phyloP scores from a whole-genome alignment of 2,888 invertebrate species.

The Shargacucullia verbasci region DNA sequence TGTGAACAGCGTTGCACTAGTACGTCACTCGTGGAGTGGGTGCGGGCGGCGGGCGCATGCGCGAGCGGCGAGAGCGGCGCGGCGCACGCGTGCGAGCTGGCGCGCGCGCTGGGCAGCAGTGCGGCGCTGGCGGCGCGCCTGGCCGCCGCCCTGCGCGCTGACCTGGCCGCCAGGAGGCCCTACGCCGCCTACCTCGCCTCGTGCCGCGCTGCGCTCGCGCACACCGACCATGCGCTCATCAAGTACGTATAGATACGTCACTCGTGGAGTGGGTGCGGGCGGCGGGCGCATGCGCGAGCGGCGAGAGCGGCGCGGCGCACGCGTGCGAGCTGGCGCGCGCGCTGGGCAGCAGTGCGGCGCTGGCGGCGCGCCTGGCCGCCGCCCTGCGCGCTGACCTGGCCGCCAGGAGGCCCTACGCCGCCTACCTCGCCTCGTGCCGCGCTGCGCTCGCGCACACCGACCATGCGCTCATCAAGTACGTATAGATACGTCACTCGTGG shows the following conservation, averaged over 20 bases:
- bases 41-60: conserved; percentile 71
- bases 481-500: conserved; percentile 73
- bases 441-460: conserved; percentile 75
- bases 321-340: conserved; percentile 62
- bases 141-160: conserved; percentile 78
- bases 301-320: conserved; percentile 65
- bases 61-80: conserved; percentile 64
- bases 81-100: conserved; percentile 63
- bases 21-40: conserved; percentile 78
- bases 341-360: conserved; percentile 51
- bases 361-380: conserved; percentile 70
- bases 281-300: conserved; percentile 58
- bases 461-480: conserved; percentile 58
- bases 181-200: conserved; percentile 81
- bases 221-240: conserved; percentile 68
- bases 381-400: conserved; percentile 82
- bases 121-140: conserved; percentile 61
- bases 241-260: conserved; percentile 59
- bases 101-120: conserved; percentile 57
- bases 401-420: conserved; percentile 80
- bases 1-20: conserved; percentile 73
- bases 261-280: conserved; percentile 69
- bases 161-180: conserved; percentile 81
- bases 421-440: conserved; percentile 78
- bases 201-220: conserved; percentile 76